Evolutionary conservation across 2,113 vertebrate species (phyloP), one percentile per base, ranked within the genome.

Genomic region (Xenopus borealis): DNA sequence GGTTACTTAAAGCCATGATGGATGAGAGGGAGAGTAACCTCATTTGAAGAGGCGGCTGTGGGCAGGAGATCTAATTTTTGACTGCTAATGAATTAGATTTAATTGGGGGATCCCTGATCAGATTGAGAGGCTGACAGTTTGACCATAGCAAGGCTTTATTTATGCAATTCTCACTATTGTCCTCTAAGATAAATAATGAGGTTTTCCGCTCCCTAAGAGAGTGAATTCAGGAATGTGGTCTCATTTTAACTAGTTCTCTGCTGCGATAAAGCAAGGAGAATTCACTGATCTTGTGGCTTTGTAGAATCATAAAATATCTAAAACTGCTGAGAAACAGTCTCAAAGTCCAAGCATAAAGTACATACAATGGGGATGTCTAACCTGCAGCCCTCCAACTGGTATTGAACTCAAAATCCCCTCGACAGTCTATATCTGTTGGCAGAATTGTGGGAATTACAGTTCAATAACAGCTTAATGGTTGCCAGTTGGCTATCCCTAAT

Each of bases 31-130:
- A 90, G 88, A 88, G 92, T 93, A 88, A 89, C 95, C 93, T 90
- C 89, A 91, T 98, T 95, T 91, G 86, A 92, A 91, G 91, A 91
- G 93, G 89, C 91, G 91, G 93, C 92, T 90, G 93, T 93, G 95
- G 94, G 96, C 95, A 97, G 95, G 92, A 92, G 90, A 94, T 93
- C 90, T 92, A 89, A 86, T 92, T 95, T 95, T 93, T 93, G 90
- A 58, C 91, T 88, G 91, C 94, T 97, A 98, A 98, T 98, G 94
- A 98, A 98, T 95, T 96, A 96, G 96, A 98, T 96, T 94, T 93
- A 96, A 98, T 98, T 98, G 92, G 85, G 86, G 86, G 86, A 85
- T 86, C 92, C 89, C 89, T 94, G 93, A 97, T 96, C 92, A 91
- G 94, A 97, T 98, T 94, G 95, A 88, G 90, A 91, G 92, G 91